Percentiles rank a stretch among this genome's conserved stretches.
Conservation (phyloP, 2,888 invertebrate genomes). For the Drosophila crucigera region DNA sequence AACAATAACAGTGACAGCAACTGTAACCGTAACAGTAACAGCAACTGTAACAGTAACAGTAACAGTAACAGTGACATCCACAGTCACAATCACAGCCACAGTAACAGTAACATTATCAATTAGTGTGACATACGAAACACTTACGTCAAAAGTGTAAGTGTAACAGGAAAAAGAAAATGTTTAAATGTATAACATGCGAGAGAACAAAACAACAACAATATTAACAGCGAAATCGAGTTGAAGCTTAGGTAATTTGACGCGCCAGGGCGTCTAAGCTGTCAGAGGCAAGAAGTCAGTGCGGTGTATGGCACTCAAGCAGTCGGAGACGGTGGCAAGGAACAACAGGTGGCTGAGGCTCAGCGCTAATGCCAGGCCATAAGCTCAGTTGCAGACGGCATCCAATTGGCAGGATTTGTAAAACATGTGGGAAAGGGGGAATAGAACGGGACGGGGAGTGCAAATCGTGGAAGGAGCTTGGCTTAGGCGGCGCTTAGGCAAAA, state of each 20-base stretch:
- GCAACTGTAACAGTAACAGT: background rate
- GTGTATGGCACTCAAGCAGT: background rate
- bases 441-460: background rate
- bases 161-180: background rate
- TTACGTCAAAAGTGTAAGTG: conserved; percentile 1
- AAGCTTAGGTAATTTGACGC: conserved; percentile 55
- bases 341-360: conserved; percentile 59
- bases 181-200: background rate
- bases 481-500: conserved; percentile 34
- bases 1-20: background rate
- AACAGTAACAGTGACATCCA: background rate
- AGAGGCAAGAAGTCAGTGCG: background rate
- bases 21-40: background rate
- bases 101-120: background rate
- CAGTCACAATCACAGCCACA: background rate
- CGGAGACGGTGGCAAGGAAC: conserved; percentile 24
- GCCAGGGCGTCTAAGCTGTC: conserved; percentile 32
- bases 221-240: conserved; percentile 26
- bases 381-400: conserved; percentile 59
- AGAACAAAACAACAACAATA: conserved; percentile 2
- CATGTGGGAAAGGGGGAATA: conserved; percentile 6
- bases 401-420: conserved; percentile 52
- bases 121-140: background rate
- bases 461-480: conserved; percentile 3
- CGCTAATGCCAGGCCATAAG: conserved; percentile 51